Percentiles rank a stretch among this genome's conserved stretches.
These are phyloP conservation scores for Montipora cactus DNA, from an alignment of 64 coral and sea anemone species.

Conservation along the genomic window DNA sequence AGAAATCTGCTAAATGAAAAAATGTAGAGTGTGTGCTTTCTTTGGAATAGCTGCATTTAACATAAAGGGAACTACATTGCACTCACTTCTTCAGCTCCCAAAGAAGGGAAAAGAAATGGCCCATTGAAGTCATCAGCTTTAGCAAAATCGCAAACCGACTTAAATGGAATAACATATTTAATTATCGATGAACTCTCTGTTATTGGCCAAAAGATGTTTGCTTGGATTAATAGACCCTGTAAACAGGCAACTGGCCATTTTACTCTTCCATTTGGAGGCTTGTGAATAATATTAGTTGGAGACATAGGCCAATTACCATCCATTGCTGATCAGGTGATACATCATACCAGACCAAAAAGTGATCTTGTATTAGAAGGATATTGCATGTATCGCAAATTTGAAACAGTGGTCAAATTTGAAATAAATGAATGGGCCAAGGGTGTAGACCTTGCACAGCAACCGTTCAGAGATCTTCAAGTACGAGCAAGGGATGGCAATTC, in stretches of 20 bases:
- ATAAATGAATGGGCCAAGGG: conserved; percentile 42
- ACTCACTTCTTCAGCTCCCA: conserved; percentile 66
- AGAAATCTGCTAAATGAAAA: background rate
- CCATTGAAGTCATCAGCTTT: conserved; percentile 40
- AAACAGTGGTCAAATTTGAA: conserved; percentile 69
- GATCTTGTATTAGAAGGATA: conserved; percentile 8
- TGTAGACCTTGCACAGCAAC: background rate
- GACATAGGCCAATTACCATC: conserved; percentile 62
- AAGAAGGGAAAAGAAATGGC: background rate
- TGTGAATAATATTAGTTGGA: conserved; percentile 60
- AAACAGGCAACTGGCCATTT: background rate
- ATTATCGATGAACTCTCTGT: conserved; percentile 71
- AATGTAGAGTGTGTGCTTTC: conserved; percentile 12
- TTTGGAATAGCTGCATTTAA: background rate
- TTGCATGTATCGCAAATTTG: conserved; percentile 42
- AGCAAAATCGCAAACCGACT: too few species aligned
- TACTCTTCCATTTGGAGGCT: conserved; percentile 59
- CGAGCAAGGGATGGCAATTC: conserved; percentile 65
- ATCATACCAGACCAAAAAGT: conserved; percentile 57
- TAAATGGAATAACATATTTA: conserved; percentile 30
- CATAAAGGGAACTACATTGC: background rate
- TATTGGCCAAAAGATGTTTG: too few species aligned
- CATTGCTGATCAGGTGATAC: conserved; percentile 58
- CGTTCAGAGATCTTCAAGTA: conserved; percentile 55
- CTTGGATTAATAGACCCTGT: too few species aligned